Evolutionary conservation across 2,888 invertebrate genomes (phyloP), one percentile per base, ranked within the genome.

Genomic region (Automeris io): DNA sequence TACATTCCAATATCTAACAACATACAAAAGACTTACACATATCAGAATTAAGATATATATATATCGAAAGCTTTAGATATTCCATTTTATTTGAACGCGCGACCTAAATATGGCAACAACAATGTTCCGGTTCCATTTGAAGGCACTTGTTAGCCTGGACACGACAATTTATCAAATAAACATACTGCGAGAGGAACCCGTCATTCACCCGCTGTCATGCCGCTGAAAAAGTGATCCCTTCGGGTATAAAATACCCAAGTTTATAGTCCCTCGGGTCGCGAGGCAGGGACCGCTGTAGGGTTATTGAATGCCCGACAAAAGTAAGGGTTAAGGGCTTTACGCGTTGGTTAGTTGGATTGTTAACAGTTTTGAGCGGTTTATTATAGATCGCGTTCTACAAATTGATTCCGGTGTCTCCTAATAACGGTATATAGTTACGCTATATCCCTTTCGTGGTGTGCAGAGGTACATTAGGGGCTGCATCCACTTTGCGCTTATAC

Each of bases 161-260:
- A 37, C 37, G 31, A 18, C 26, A 34, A 39, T 39, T 39, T 39
- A 39, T 39, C 39, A 39, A 34, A 39, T 33, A 33, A 39, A 34
- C 29, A 39, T 39, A 29, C 29, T 16, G 16, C 16, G 16, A 29
- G 29, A 29, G n/a, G 8, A 16, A 7, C 16, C 29, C 29, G 29
- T 29, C 29, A 29, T 8, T 29, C 29, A 29, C 8, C 29, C 29
- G 13, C 29, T 29, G 29, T 29, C 29, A 29, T 29, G 16, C 16
- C 29, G 29, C 29, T 29, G 29, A 16, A 29, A 29, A 29, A 29
- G 29, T 13, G 16, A 8, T 8, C 29, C 29, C 16, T 13, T 29
- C 29, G 29, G 8, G 29, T 29, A 29, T 29, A 29, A 29, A 29
- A 16, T 29, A 29, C 29, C 16, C 16, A 16, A 29, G 29, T 29